A percentile compares a stretch with the other conserved stretches of the same genome.
phyloP scores from a whole-genome alignment of 1,140 invertebrate species.

The Caenorhabditis elegans region WBcel235 BX284606.5:12172501-12173000 shows the following conservation, averaged over 20 bases:
- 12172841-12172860: constrained; percentile 3
- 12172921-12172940: constrained; percentile 1
- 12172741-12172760: background rate
- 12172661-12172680: constrained; percentile 24
- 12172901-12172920: background rate
- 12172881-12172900: background rate
- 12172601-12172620: too few species aligned
- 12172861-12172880: constrained; percentile 2
- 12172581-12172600: background rate
- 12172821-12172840: background rate
- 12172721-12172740: background rate
- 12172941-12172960: background rate
- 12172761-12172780: background rate
- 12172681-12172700: background rate
- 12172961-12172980: background rate
- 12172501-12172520: constrained; percentile 5
- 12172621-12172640: background rate
- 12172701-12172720: background rate
- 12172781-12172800: background rate
- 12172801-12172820: background rate
- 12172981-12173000: background rate
- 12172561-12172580: background rate
- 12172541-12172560: background rate
- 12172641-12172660: constrained; percentile 2
- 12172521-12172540: background rate